Base-by-base conservation (phyloP, 2,797 vertebrate genomes). In the Selene dorsalis region DNA sequence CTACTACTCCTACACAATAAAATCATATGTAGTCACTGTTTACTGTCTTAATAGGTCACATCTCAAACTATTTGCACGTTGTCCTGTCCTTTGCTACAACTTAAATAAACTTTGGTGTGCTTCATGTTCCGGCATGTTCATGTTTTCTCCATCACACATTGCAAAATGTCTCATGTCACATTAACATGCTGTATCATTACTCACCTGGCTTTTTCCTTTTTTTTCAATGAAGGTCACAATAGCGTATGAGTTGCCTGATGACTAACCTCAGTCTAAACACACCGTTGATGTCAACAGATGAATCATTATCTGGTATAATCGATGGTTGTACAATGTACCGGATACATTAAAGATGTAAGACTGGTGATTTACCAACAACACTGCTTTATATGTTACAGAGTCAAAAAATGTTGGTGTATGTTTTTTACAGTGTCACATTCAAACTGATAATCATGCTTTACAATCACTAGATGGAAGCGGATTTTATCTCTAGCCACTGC, bases 61-160 rank as follows among this genome's bases (percentile, higher is more conserved):
- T 60, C 47, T 50, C 3, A 66, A 59, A 83, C 65, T 20, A 1
- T 84, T 63, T 70, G 26, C 62, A 65, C 55, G 22, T 13, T 75
- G 26, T 80, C 52, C 57, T 68, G 57, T 59, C 35, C 20, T 80
- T 66, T 62, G 17, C 62, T 26, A n/a, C 4, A 3, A 66, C 43
- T 39, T 70, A 18, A 91, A 85, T 91, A 89, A 92, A 90, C 12
- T 32, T 18, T 9, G 7, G 7, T 67, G 58, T 85, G 39, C 45
- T 75, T 66, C 50, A 69, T 7, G 13, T 53, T 65, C 28, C 59
- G 18, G 8, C 0, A 11, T 82, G 18, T 69, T 58, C 24, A 0
- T 43, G 3, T 62, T 48, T 65, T 38, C 24, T 79, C 30, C 9
- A 16, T 47, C 47, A 45, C 50, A 55, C 2, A 20, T 28, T 64